These are phyloP conservation scores for Bradysia coprophila DNA, from an alignment of 1,140 invertebrate species.

Conservation along the genomic window DNA sequence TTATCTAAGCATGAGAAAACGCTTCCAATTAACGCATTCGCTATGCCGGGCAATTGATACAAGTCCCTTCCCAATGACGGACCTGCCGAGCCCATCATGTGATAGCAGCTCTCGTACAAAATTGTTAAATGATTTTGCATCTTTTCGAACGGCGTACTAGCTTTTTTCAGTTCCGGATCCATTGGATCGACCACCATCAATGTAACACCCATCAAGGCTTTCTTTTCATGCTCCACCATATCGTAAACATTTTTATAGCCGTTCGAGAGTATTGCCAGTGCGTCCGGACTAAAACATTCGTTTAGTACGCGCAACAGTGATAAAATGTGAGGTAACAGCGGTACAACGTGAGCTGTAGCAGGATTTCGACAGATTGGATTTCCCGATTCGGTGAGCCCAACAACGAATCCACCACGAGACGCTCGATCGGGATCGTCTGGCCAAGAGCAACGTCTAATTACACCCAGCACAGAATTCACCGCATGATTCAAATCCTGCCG, in stretches of 20 bases:
- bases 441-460: constrained; percentile 68
- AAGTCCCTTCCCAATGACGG: constrained; percentile 65
- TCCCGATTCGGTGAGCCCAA: constrained; percentile 49
- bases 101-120: constrained; percentile 53
- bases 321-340: constrained; percentile 57
- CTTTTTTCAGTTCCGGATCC: constrained; percentile 24
- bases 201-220: constrained; percentile 39
- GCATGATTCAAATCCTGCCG: constrained; percentile 38
- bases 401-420: constrained; percentile 60
- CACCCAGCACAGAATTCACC: constrained; percentile 55
- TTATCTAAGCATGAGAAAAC: constrained; percentile 46
- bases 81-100: constrained; percentile 59
- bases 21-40: constrained; percentile 39
- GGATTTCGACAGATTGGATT: constrained; percentile 71
- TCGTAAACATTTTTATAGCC: constrained; percentile 48
- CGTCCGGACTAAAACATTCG: constrained; percentile 53
- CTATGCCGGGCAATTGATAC: constrained; percentile 47
- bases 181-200: constrained; percentile 25
- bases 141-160: constrained; percentile 40
- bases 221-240: constrained; percentile 50
- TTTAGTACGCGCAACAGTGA: constrained; percentile 57
- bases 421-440: constrained; percentile 64
- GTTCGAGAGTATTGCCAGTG: constrained; percentile 35
- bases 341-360: constrained; percentile 59
- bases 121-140: constrained; percentile 64